Conservation (phyloP, 2,888 invertebrate species). For the Lacanobia oleracea region DNA sequence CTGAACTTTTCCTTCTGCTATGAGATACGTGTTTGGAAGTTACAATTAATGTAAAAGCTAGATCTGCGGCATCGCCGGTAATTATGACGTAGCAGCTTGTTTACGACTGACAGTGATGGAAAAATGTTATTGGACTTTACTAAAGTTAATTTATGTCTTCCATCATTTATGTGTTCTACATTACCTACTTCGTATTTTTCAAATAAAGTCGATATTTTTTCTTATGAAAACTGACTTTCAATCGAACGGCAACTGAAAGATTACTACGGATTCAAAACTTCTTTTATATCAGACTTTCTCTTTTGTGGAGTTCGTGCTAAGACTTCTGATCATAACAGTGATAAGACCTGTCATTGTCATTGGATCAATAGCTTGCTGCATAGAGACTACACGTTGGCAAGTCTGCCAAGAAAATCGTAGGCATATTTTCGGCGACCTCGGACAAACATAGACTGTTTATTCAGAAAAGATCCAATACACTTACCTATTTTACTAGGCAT, state of each 20-base stretch:
- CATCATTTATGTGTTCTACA: constrained; percentile 27
- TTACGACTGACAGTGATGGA: constrained; percentile 32
- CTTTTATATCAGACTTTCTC: neutral
- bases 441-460: constrained; percentile 12
- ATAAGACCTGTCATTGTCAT: neutral
- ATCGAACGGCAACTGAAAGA: neutral
- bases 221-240: neutral
- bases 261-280: neutral
- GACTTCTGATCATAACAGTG: neutral
- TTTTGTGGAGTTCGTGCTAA: neutral
- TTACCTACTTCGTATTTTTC: constrained; percentile 8
- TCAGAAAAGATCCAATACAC: constrained; percentile 9
- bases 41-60: constrained; percentile 36
- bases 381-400: neutral
- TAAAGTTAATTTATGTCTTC: constrained; percentile 25
- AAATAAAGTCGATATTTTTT: neutral
- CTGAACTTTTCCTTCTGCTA: constrained; percentile 1
- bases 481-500: constrained; percentile 4
- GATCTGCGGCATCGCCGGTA: constrained; percentile 6
- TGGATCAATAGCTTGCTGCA: neutral
- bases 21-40: constrained; percentile 30
- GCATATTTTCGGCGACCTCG: constrained; percentile 15
- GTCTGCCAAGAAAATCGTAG: constrained; percentile 38
- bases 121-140: constrained; percentile 19
- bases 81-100: constrained; percentile 42